phyloP scores from a whole-genome alignment of 2,797 vertebrate species.

The Galaxias olidus region DNA sequence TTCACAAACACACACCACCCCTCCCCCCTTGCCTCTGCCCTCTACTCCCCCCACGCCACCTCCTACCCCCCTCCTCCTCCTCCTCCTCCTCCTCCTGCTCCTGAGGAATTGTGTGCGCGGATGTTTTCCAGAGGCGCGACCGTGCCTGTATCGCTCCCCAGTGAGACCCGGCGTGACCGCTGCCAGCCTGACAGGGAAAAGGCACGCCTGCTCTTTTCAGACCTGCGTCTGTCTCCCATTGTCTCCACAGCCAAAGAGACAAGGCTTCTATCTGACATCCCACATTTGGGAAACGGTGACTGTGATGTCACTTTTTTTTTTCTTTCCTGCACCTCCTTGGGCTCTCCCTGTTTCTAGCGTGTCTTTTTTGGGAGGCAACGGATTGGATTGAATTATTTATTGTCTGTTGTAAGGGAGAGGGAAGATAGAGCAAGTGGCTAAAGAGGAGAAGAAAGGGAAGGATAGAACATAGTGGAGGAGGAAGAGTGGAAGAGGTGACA shows the following conservation, averaged over 20 bases:
- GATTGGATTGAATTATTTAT: conserved; percentile 53
- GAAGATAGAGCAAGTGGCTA: conserved; percentile 10
- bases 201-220: background rate
- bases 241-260: conserved; percentile 34
- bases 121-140: conserved; percentile 65
- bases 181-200: conserved; percentile 34
- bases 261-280: conserved; percentile 23
- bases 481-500: conserved; percentile 43
- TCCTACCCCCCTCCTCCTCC: conserved; percentile 23
- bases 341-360: conserved; percentile 1
- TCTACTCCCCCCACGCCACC: conserved; percentile 20
- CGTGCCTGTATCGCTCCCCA: conserved; percentile 38
- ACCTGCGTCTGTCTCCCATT: conserved; percentile 15
- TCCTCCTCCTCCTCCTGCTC: conserved; percentile 62
- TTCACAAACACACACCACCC: conserved; percentile 20
- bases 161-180: conserved; percentile 37
- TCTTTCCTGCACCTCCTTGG: conserved; percentile 32
- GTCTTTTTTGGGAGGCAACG: conserved; percentile 13
- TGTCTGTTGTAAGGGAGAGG: conserved; percentile 19
- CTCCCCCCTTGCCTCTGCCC: conserved; percentile 55
- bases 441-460: background rate
- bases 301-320: conserved; percentile 41
- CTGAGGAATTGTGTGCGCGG: conserved; percentile 63
- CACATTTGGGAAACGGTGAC: conserved; percentile 30
- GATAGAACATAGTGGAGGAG: conserved; percentile 19